Evolutionary conservation across 1,140 invertebrate species (phyloP), one percentile per base, ranked within the genome.

Genomic region (Brachionus paranguensis): DNA sequence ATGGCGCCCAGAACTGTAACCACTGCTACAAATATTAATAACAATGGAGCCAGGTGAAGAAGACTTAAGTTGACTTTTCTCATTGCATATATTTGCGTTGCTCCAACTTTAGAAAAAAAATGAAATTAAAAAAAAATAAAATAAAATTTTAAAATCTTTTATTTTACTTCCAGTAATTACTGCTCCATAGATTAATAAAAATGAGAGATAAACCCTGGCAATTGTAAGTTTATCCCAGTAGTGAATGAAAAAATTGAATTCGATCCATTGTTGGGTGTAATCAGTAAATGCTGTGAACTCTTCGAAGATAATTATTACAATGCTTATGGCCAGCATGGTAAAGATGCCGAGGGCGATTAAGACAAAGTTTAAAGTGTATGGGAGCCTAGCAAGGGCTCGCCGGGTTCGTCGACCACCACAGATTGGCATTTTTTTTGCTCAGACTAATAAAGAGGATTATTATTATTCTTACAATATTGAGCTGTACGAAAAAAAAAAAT

Each of bases 241-340:
- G 43, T 84, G 68, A 20, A 84, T 84, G 43, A 74, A 84, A 76
- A 74, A 84, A 78, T 84, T 84, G 14, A 74, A 84, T 37, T 84
- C 83, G 45, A 84, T 72, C 83, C 83, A 84, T 64, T 65, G 60
- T 45, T 68, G 60, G 11, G 83, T 84, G 47, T 84, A 76, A 45
- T 84, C 65, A 3, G 83, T 84, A 33, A 65, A 84, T 27, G 60
- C 60, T 3, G 83, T 84, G 11, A 72, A 84, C 45, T 84, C 83
- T 60, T 84, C 83, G 37, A 84, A 84, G 24, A 84, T 29, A n/a
- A 65, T 65, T 6, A 64, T 33, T 20, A 74, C 65, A 55, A 84
- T 76, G 14, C 60, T 74, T 47, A 84, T 74, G 1, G 68, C 27
- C 6, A 84, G 8, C 20, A 84, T 8, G 41, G 27, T 76, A 24